A percentile compares a stretch with the other conserved stretches of the same genome.
Conservation (phyloP, 2,888 invertebrate species). For the Agrotis ipsilon region DNA sequence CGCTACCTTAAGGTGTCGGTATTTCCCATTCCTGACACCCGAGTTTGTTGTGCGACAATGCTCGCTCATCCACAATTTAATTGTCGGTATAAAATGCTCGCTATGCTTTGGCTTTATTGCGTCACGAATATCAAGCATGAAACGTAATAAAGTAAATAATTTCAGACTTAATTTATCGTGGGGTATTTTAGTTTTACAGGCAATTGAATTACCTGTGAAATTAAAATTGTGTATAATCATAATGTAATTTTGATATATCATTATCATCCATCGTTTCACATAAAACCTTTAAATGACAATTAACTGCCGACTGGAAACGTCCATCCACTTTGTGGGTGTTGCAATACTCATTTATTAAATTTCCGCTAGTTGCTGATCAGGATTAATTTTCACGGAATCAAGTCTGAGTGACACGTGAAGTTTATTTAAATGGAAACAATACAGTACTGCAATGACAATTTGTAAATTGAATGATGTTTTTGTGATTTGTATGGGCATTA, state of each 20-base stretch:
- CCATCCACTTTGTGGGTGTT: background rate
- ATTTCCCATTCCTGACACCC: constrained; percentile 65
- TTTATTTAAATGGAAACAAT: background rate
- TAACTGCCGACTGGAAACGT: too few species aligned
- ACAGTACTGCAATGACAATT: background rate
- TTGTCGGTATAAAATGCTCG: constrained; percentile 39
- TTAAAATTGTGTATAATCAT: too few species aligned
- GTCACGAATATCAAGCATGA: constrained; percentile 2
- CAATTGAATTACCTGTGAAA: too few species aligned
- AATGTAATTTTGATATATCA: too few species aligned
- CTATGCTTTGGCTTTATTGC: constrained; percentile 20
- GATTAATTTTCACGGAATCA: background rate
- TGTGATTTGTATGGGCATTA: background rate
- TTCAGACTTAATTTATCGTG: background rate
- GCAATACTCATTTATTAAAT: background rate
- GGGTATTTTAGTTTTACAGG: too few species aligned
- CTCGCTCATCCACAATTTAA: constrained; percentile 52
- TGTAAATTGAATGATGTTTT: background rate
- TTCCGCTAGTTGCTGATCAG: background rate
- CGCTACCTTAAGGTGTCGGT: constrained; percentile 61
- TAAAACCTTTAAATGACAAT: too few species aligned
- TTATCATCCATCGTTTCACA: too few species aligned
- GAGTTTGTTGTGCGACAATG: constrained; percentile 61
- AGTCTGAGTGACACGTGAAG: background rate
- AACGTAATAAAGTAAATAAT: constrained; percentile 24